Percentiles rank a stretch among this genome's conserved stretches.
Conservation (phyloP, 2,113 vertebrate species). For the Oreochromis tanganicae region DNA sequence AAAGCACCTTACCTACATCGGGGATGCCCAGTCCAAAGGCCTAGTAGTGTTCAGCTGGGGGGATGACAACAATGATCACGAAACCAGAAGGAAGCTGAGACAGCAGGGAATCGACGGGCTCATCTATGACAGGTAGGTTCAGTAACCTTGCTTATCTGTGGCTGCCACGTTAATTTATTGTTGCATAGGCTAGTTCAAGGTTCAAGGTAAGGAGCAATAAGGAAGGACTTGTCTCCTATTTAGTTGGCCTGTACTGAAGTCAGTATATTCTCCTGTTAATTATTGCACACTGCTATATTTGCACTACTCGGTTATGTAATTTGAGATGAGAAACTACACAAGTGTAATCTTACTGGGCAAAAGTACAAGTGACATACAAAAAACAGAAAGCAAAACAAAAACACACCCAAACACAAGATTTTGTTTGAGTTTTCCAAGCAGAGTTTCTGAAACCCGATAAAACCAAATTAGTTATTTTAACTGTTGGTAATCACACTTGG, state of each 20-base stretch:
- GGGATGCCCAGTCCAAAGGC: slow-evolving; percentile 85
- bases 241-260: neutral
- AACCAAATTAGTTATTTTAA: neutral
- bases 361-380: neutral
- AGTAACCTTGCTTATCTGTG: neutral
- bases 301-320: neutral
- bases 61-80: slow-evolving; percentile 89
- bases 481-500: neutral
- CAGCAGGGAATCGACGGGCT: slow-evolving; percentile 89
- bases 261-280: neutral
- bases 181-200: neutral
- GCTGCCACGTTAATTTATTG: neutral
- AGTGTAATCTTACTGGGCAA: neutral
- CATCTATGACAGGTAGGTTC: slow-evolving; percentile 88
- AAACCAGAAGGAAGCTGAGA: slow-evolving; percentile 83
- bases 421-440: neutral
- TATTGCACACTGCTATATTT: neutral
- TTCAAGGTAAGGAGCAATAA: fast-evolving
- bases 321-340: neutral
- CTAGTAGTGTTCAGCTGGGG: slow-evolving; percentile 96
- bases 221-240: neutral
- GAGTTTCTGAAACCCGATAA: neutral
- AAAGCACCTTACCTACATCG: slow-evolving; percentile 76
- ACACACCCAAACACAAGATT: too few relatives aligned
- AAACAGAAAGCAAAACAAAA: too few relatives aligned